A percentile compares a stretch with the other conserved stretches of the same genome.
Evolutionary conservation across 2,888 invertebrate species (phyloP).

Genomic region (Amiota mariae): DNA sequence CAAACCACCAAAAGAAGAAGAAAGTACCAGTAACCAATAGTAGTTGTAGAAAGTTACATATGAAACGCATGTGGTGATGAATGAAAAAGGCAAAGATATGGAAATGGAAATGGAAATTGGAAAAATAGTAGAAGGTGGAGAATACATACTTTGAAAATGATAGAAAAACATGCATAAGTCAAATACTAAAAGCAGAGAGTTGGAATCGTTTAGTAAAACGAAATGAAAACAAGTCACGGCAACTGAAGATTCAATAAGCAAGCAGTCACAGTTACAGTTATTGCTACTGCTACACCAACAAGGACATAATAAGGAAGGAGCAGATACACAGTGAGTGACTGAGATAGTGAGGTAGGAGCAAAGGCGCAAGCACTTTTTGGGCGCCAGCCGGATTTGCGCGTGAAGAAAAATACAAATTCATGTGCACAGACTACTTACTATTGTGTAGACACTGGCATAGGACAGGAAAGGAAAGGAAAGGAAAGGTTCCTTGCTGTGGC

Average conservation of each 20-base stretch:
- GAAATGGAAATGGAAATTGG: no score
- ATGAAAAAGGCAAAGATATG: no score
- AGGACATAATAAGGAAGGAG: not conserved
- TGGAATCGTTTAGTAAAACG: constrained; percentile 20
- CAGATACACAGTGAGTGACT: not conserved
- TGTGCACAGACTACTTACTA: constrained; percentile 11
- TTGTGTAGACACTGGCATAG: no score
- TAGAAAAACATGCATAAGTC: constrained; percentile 51
- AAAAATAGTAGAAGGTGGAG: no score
- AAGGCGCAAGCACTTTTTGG: constrained; percentile 16
- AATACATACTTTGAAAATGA: constrained; percentile 38
- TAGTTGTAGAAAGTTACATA: no score
- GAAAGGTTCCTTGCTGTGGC: not conserved
- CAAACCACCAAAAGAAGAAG: no score
- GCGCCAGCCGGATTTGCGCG: constrained; percentile 17
- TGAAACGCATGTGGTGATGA: no score
- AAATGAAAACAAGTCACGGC: constrained; percentile 28
- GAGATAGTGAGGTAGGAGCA: not conserved
- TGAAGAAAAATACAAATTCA: constrained; percentile 26
- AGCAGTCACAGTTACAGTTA: not conserved
- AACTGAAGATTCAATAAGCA: constrained; percentile 2
- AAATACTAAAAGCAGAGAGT: constrained; percentile 33
- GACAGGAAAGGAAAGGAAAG: no score
- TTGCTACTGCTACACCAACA: not conserved
- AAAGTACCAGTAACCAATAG: no score